phyloP scores from a whole-genome alignment of 2,888 invertebrate species.

The Nymphalis polychloros region DNA sequence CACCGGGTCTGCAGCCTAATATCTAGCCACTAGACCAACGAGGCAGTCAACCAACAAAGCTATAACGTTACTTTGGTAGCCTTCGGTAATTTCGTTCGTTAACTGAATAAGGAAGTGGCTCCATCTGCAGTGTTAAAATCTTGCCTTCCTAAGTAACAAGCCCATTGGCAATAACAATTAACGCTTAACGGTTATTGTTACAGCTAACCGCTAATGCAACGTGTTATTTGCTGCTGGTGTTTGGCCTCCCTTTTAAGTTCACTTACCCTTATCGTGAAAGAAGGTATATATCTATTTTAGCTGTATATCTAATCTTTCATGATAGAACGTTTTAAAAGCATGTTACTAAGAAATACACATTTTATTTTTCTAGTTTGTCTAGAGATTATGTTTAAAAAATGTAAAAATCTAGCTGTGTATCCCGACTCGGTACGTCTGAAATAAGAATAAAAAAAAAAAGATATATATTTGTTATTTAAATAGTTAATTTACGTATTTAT shows the following conservation, averaged over 20 bases:
- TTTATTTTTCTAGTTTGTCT: too few species aligned
- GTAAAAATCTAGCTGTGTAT: too few species aligned
- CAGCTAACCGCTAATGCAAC: constrained; percentile 66
- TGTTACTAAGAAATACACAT: too few species aligned
- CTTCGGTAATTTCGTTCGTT: constrained; percentile 39
- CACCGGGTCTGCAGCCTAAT: too few species aligned
- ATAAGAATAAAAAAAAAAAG: too few species aligned
- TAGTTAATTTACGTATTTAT: too few species aligned
- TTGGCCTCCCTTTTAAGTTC: constrained; percentile 42
- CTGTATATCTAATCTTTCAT: background rate
- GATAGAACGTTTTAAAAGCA: background rate
- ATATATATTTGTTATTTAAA: too few species aligned
- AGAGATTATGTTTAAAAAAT: too few species aligned
- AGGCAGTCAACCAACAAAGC: too few species aligned
- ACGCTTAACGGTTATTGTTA: constrained; percentile 67
- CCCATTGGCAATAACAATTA: constrained; percentile 69
- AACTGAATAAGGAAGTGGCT: constrained; percentile 45
- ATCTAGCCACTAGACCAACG: too few species aligned
- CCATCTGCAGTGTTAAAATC: constrained; percentile 45
- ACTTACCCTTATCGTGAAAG: constrained; percentile 5
- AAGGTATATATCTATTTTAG: background rate
- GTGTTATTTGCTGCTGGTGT: constrained; percentile 51
- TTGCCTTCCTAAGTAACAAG: constrained; percentile 44
- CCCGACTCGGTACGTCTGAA: too few species aligned
- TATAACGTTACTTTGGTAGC: constrained; percentile 21